Evolutionary conservation across 2,113 vertebrate species (phyloP).

Genomic region (Nothocercus julius): DNA sequence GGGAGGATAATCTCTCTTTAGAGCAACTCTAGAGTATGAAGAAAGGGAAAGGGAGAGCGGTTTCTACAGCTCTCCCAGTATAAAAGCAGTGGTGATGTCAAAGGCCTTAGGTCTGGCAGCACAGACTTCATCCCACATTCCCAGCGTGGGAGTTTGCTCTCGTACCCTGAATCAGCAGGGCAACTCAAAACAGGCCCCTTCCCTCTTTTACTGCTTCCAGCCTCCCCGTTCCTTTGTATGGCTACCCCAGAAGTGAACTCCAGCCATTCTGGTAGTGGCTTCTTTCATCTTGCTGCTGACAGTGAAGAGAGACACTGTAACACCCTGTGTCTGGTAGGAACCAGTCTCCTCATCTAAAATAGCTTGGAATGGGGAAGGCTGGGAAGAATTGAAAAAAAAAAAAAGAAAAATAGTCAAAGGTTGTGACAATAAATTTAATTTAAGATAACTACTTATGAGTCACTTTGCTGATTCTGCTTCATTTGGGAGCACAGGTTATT

Average conservation of each 20-base stretch:
- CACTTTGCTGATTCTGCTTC: not conserved
- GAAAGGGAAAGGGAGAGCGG: not conserved
- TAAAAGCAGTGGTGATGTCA: not conserved
- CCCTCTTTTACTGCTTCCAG: not conserved
- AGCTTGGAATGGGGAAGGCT: not conserved
- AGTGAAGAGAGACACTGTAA: slow-evolving; percentile 25
- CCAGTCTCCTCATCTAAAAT: not conserved
- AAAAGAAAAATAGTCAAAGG: not conserved
- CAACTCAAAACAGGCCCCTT: not conserved
- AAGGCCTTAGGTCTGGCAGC: not conserved
- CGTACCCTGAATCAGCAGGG: not conserved
- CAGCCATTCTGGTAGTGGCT: not conserved
- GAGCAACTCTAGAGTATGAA: not conserved
- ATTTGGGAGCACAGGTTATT: slow-evolving; percentile 76
- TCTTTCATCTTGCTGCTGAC: slow-evolving; percentile 7
- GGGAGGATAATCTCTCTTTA: not conserved
- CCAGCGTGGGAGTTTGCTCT: not conserved
- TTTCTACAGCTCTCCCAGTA: not conserved
- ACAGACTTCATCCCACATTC: not conserved
- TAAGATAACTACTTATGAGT: not conserved
- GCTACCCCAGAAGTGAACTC: not conserved
- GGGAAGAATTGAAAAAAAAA: not conserved
- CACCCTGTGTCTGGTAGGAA: slow-evolving; percentile 27
- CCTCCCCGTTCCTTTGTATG: not conserved
- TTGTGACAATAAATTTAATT: slow-evolving; percentile 62